phyloP scores from a whole-genome alignment of 2,797 vertebrate genomes.

The Acrossocheilus fasciatus region DNA sequence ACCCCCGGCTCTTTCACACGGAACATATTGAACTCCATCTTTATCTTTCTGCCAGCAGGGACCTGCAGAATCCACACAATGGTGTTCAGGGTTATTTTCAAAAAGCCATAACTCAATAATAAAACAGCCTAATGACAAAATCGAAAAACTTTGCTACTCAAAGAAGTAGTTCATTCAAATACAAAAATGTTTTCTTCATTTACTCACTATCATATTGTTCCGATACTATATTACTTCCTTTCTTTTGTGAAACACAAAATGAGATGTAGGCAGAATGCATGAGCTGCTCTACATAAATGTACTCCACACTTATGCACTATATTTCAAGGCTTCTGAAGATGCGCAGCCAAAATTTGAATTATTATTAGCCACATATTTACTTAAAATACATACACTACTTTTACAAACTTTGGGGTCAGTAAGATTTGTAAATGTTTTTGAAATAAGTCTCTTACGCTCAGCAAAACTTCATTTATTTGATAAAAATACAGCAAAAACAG shows the following conservation, averaged over 20 bases:
- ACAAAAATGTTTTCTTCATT: background rate
- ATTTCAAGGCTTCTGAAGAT: background rate
- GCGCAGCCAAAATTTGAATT: background rate
- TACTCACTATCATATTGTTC: background rate
- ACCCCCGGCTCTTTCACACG: slow-evolving; percentile 81
- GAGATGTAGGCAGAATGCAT: background rate
- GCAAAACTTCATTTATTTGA: background rate
- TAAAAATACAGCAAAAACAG: background rate
- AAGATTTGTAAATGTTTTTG: background rate
- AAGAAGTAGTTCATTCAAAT: background rate
- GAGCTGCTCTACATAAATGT: background rate
- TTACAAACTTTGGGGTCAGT: background rate
- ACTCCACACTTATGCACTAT: background rate
- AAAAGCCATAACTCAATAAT: background rate
- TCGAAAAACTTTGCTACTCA: background rate
- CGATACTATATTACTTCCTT: background rate
- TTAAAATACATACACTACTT: too few relatives aligned
- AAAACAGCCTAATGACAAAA: background rate
- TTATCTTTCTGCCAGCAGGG: slow-evolving; percentile 66
- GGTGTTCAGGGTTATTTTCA: background rate
- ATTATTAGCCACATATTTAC: too few relatives aligned
- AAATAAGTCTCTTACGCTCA: background rate
- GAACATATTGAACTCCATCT: slow-evolving; percentile 78
- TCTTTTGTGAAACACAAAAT: background rate
- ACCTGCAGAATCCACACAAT: slow-evolving; percentile 68